Base-by-base conservation (phyloP, 2,888 invertebrate species). In the Brassicogethes aeneus region DNA sequence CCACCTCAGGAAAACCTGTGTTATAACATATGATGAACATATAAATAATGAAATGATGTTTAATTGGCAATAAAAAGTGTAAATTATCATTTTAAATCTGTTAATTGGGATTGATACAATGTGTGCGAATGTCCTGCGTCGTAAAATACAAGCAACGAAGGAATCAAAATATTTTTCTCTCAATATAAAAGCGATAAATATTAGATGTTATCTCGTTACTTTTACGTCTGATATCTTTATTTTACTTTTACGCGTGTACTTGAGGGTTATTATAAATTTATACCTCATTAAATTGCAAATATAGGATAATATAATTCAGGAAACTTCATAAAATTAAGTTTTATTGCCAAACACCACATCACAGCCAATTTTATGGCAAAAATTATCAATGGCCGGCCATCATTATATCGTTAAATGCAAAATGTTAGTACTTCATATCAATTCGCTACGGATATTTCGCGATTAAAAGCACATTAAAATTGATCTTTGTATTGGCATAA, bases 251-350 rank as follows among this genome's bases (percentile, higher is more conserved):
- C 41, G 36, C 35, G 37, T 41, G 41, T 37, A 23, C 5, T 7
- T 39, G 39, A 34, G 17, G 43, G 43, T 31, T 43, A 42, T 43
- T 41, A 46, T 46, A 44, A 44, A 44, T 46, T 44, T 44, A 41
- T 44, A 30, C 40, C 32, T 44, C 43, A 41, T 46, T 44, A 39
- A 46, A 41, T 37, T 41, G 37, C 46, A 17, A 32, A 37, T 43
- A 39, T 29, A 30, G 37, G n/a, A 35, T 40, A 41, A 43, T 38
- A 45, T 44, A 43, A 46, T 47, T 46, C 50, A 46, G 44, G 41
- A 43, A 45, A 50, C 43, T 45, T 43, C 50, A 50, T 50, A 50
- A 50, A 50, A 46, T 46, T 42, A 43, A 45, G 39, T 42, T 44
- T 50, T 50, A 49, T 49, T 38, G 34, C 5, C 23, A 23, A 23